Base-by-base conservation (phyloP, 2,797 vertebrate species). In the Tympanoctomys barrerae region DNA sequence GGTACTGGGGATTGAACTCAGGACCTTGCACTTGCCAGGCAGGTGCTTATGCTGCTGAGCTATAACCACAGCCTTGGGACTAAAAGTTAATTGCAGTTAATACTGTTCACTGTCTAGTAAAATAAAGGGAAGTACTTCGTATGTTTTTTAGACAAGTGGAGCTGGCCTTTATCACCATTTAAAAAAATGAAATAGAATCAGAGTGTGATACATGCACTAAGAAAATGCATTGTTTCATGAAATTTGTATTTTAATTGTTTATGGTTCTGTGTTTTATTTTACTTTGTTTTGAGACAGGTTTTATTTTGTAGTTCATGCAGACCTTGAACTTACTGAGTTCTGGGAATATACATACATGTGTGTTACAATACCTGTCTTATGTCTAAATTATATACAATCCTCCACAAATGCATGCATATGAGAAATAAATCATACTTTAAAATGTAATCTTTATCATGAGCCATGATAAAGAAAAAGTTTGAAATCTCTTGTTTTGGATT, bases 381-480 rank as follows among this genome's bases (percentile, higher is more conserved):
- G 83, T 90, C 79, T 93, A 88, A 84, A 31, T 90, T 93, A 52
- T 36, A 80, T 0, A 39, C 14, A 19, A 1, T 71, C 68, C 26
- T 26, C 73, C 26, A 86, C 61, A 85, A 4, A 83, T n/a, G 21
- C 79, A 54, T 66, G 26, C 90, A 62, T 77, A 26, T 94, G 33
- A 92, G 31, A 94, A 33, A 19, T 92, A 36, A 18, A 5, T 94
- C 90, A n/a, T 87, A 81, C 92, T 86, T 42, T 97, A 70, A 94
- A 82, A 77, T 54, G 54, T 70, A 68, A 66, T 96, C 91, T 54
- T 80, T 94, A 82, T 9, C 61, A 7, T 75, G 66, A 42, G 9
- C 79, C 13, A 61, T 89, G 73, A 36, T 87, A 22, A 82, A 94
- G 71, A 84, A 59, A 90, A 66, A 88, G 36, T 71, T 94, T 77